Evolutionary conservation across 2,888 invertebrate species (phyloP), one percentile per base, ranked within the genome.

Genomic region (Cancer borealis): DNA sequence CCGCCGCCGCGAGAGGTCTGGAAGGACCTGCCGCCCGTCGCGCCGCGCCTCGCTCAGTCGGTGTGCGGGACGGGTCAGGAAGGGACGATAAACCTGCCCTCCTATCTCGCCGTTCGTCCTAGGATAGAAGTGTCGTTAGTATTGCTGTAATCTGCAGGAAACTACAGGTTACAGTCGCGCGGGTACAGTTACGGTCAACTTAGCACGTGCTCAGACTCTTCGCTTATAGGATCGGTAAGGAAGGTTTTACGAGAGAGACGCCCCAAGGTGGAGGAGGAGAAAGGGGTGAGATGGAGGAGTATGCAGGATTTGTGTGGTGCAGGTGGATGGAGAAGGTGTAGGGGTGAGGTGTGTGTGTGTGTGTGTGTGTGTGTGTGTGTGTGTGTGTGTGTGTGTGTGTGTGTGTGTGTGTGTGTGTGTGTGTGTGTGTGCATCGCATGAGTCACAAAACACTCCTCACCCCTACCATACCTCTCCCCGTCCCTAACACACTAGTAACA

Each of bases 1-100:
- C 84, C 84, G 39, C 84, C 84, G 84, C 84, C 84, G 84, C 39
- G 84, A 84, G 39, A 84, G 84, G 84, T 30, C 84, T 84, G 39
- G 84, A 84, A 84, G 39, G 84, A 84, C 84, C 84, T 14, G 39
- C 79, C 84, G 84, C 84, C 26, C 84, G 84, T 39, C 39, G 30
- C 30, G 84, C 84, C 84, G 84, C 30, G 84, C 39, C 39, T 39
- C 39, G 39, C 84, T 84, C 84, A 84, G 84, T 84, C 84, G 39
- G 84, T 84, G 84, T 84, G 84, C 84, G 84, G 84, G 84, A 14
- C 84, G 84, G 17, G 84, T 39, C 84, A 39, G 84, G 84, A 39
- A 84, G 39, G 26, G 84, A 84, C 84, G 79, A 39, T 39, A 39
- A 10, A 12, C 30, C 21, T 12, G 84, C 39, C 84, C 30, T 12